Conservation (phyloP, 2,113 vertebrate species). For the Melozone crissalis region DNA sequence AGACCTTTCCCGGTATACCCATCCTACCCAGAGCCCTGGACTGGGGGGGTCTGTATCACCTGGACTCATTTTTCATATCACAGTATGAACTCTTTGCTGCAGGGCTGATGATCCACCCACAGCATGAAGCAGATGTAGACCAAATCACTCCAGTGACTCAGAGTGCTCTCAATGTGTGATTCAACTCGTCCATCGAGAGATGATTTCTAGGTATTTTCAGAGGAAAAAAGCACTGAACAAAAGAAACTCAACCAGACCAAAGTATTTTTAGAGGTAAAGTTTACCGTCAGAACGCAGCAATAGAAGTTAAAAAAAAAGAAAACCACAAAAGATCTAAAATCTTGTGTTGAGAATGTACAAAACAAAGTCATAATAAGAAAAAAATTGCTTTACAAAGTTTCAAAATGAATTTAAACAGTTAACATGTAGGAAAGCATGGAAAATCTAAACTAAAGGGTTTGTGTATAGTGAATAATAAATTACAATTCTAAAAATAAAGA, state of each 20-base stretch:
- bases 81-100: background rate
- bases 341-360: slow-evolving; percentile 66
- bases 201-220: background rate
- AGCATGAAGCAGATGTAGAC: background rate
- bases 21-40: background rate
- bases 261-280: slow-evolving; percentile 62
- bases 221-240: background rate
- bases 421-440: slow-evolving; percentile 50
- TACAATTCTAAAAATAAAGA: slow-evolving; percentile 47
- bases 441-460: slow-evolving; percentile 33
- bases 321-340: slow-evolving; percentile 58
- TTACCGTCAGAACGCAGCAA: slow-evolving; percentile 59
- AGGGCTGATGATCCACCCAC: background rate
- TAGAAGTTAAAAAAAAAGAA: slow-evolving; percentile 44
- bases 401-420: slow-evolving; percentile 47
- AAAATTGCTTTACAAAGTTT: slow-evolving; percentile 65
- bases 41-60: background rate
- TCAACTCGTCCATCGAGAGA: background rate
- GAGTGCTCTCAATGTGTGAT: background rate
- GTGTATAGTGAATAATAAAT: slow-evolving; percentile 65
- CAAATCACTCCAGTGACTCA: background rate
- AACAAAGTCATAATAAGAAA: slow-evolving; percentile 69
- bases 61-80: background rate
- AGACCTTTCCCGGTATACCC: background rate
- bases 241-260: slow-evolving; percentile 11